phyloP scores from a whole-genome alignment of 2,113 vertebrate genomes.

The Semnornis frantzii region DNA sequence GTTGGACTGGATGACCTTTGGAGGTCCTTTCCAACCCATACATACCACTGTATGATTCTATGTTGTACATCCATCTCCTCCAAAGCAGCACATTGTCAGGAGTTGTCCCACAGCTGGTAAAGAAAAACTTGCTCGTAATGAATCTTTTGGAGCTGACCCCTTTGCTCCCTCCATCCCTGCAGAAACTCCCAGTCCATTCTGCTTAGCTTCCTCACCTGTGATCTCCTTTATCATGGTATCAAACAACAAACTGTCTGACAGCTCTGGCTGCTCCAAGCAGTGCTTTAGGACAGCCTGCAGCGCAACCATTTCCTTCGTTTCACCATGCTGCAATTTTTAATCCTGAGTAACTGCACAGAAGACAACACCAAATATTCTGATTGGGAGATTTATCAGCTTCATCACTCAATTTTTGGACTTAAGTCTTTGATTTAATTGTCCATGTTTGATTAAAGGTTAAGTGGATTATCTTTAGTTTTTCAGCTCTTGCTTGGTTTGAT shows the following conservation, averaged over 20 bases:
- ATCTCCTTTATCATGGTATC: background rate
- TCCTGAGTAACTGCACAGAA: background rate
- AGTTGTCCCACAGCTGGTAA: background rate
- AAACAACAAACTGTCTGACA: background rate
- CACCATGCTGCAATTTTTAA: background rate
- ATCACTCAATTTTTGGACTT: background rate
- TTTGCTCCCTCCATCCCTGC: accelerated
- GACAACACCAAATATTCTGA: background rate
- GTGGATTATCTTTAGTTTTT: background rate
- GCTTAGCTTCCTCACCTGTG: background rate
- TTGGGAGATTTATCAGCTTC: background rate
- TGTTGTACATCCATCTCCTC: no score
- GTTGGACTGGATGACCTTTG: no score
- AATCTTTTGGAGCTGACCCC: background rate
- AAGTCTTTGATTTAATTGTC: background rate
- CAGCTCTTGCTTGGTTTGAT: background rate
- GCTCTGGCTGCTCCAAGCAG: background rate
- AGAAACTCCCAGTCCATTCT: background rate
- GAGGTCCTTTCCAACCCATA: no score
- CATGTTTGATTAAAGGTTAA: background rate
- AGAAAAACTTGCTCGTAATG: background rate
- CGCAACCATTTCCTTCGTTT: no score
- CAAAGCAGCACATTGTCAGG: no score
- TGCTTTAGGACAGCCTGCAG: background rate
- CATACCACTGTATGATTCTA: no score